A percentile compares a stretch with the other conserved stretches of the same genome.
Conservation (phyloP, 1,140 invertebrate species). For the Pachyrhynchus sulphureomaculatus region DNA sequence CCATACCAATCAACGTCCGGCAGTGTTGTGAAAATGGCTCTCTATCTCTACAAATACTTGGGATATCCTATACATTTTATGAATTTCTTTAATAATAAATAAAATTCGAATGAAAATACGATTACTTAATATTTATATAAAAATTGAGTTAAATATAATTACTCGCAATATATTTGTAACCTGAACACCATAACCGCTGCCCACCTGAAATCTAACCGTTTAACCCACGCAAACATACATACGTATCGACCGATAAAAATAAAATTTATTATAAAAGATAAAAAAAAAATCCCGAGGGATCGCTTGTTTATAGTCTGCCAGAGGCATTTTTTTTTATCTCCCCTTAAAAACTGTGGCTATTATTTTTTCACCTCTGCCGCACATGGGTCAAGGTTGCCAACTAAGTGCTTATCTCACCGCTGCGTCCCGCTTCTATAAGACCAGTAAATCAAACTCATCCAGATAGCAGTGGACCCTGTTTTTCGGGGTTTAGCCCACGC, state of each 20-base stretch:
- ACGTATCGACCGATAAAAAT: conserved; percentile 24
- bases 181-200: background rate
- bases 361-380: conserved; percentile 28
- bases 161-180: too few species aligned
- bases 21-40: too few species aligned
- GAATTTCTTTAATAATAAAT: too few species aligned
- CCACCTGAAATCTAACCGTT: conserved; percentile 15
- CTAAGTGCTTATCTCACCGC: conserved; percentile 20
- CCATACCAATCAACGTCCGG: too few species aligned
- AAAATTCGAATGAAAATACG: too few species aligned
- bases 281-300: conserved; percentile 17
- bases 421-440: conserved; percentile 23
- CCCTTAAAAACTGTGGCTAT: conserved; percentile 26
- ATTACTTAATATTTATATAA: too few species aligned
- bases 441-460: conserved; percentile 26
- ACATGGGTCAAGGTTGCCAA: conserved; percentile 24
- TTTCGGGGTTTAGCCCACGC: conserved; percentile 18
- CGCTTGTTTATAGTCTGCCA: conserved; percentile 31
- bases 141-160: too few species aligned
- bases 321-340: conserved; percentile 23
- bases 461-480: conserved; percentile 18
- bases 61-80: too few species aligned
- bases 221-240: conserved; percentile 23
- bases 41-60: too few species aligned
- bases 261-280: conserved; percentile 31